Percentiles rank a stretch among this genome's conserved stretches.
phyloP scores from a whole-genome alignment of 2,888 invertebrate genomes.

The Nemurella pictetii region DNA sequence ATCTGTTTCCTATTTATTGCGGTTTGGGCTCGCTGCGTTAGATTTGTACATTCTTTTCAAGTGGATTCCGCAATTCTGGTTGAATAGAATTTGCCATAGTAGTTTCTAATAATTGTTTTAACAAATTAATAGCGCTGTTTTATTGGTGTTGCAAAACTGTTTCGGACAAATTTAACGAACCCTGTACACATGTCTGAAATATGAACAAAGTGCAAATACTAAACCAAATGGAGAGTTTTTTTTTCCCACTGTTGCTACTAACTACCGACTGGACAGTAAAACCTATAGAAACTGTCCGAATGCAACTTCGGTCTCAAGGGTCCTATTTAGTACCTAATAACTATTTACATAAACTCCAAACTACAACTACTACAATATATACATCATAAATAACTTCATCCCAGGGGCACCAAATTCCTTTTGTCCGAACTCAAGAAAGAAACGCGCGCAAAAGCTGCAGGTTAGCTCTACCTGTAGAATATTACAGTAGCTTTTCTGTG shows the following conservation, averaged over 20 bases:
- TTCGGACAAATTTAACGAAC: not conserved
- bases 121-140: not conserved
- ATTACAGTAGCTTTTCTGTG: not conserved
- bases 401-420: not conserved
- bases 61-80: not conserved
- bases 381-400: not conserved
- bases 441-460: not conserved
- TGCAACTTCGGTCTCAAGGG: not conserved
- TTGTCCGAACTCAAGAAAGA: not conserved
- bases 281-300: not conserved
- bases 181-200: not conserved
- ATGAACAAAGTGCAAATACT: not conserved
- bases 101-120: not conserved
- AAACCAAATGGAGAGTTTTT: not conserved
- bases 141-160: not conserved
- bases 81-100: not conserved
- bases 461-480: not conserved
- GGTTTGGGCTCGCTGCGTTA: not conserved
- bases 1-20: not conserved
- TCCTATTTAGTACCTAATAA: not conserved
- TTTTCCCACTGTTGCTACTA: not conserved
- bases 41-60: not conserved
- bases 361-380: not conserved
- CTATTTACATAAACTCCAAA: not conserved
- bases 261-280: not conserved